phyloP scores from a whole-genome alignment of 1,140 invertebrate species.

The Cheumatopsyche charites region DNA sequence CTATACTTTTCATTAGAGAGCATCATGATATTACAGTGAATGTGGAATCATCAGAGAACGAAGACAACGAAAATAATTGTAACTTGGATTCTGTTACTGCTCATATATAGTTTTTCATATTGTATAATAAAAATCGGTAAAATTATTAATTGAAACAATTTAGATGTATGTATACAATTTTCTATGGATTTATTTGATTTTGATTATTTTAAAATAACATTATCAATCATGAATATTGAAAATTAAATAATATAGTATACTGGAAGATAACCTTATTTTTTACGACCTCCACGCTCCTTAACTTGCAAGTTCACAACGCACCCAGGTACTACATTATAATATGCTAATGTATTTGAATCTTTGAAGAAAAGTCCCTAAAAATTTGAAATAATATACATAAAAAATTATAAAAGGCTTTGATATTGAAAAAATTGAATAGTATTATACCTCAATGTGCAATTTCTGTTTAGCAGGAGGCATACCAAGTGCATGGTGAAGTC shows the following conservation, averaged over 20 bases:
- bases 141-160: too few species aligned
- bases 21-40: constrained; percentile 1
- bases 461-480: constrained; percentile 99
- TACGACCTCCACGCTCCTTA: constrained; percentile 97
- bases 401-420: constrained; percentile 8
- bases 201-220: too few species aligned
- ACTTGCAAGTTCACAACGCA: constrained; percentile 87
- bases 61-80: not conserved
- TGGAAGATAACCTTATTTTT: constrained; percentile 92
- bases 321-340: constrained; percentile 90
- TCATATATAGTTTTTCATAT: not conserved
- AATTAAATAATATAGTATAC: too few species aligned
- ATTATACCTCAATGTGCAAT: constrained; percentile 81
- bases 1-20: constrained; percentile 5
- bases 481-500: constrained; percentile 86
- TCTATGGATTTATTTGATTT: too few species aligned
- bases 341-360: constrained; percentile 93
- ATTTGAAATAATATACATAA: constrained; percentile 32
- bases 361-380: constrained; percentile 96
- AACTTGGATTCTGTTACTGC: not conserved
- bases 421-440: constrained; percentile 14
- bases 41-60: not conserved
- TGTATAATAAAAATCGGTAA: too few species aligned
- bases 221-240: too few species aligned
- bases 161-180: not conserved